Base-by-base conservation (phyloP, 2,888 invertebrate species). In the Hydropsyche betteni region DNA sequence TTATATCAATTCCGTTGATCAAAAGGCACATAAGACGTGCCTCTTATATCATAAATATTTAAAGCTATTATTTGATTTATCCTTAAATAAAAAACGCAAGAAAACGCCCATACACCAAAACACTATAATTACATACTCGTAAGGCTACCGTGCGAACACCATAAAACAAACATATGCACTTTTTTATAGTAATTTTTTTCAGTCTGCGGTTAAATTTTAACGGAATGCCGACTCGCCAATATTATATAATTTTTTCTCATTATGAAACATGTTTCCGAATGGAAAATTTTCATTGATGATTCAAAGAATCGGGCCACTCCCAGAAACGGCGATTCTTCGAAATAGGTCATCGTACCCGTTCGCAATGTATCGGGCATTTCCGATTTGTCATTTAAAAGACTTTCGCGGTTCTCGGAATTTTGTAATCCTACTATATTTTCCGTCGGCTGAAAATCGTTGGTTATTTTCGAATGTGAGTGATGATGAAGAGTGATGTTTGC, bases 401-500 rank as follows among this genome's bases (percentile, higher is more conserved):
- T 44, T 44, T 44, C 44, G 44, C 44, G 44, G 44, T 44, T 8
- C 44, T 44, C 10, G 44, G 44, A 44, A 44, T 44, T 44, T 4
- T 44, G 1, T 44, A 4, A 44, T 44, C 44, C 10, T 44, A 1
- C 10, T 44, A 1, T 44, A 2, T 44, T 44, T 44, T 44, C 10
- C 7, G 1, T 4, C 44, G 44, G 44, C 44, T 44, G 44, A 44
- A 44, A 44, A 44, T 10, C 1, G 10, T 44, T 44, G 6, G 44
- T 44, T 10, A 10, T 44, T 44, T 10, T 6, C 6, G 44, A 10
- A 6, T 44, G 10, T 44, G 44, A 44, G 6, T 44, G 44, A 58
- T 61, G 61, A 61, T 64, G 64, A 64, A 64, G 64, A 64, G 36
- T 64, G 64, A 64, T 64, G 64, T 5, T 34, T 64, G 64, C 64